A percentile compares a stretch with the other conserved stretches of the same genome.
Conservation (phyloP, 2,797 vertebrate species). For the Bradypodion ventrale region DNA sequence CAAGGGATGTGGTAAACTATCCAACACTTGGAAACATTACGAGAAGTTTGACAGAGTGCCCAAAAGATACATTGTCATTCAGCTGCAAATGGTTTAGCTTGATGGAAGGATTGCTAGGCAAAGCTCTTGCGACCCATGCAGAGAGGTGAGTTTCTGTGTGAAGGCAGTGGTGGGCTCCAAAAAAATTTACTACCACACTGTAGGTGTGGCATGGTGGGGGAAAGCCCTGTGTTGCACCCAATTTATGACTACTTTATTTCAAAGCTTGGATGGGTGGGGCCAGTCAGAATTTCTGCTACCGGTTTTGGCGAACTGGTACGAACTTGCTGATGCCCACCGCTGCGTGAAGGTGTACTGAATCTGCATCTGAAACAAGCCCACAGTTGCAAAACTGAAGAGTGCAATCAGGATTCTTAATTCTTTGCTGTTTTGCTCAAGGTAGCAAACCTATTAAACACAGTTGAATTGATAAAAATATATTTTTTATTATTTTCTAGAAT, state of each 20-base stretch:
- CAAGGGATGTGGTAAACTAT: slow-evolving; percentile 33
- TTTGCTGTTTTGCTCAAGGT: not conserved
- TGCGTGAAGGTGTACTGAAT: not conserved
- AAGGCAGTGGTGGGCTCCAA: no score
- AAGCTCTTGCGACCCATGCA: not conserved
- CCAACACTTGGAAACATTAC: slow-evolving; percentile 30
- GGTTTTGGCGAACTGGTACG: no score
- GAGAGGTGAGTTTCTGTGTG: slow-evolving; percentile 13
- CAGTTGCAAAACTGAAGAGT: not conserved
- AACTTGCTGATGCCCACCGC: no score
- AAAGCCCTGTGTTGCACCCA: no score
- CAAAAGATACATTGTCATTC: slow-evolving; percentile 27
- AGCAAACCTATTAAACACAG: not conserved
- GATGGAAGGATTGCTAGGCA: not conserved
- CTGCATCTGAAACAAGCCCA: not conserved
- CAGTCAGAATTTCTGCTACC: no score
- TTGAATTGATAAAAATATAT: slow-evolving; percentile 84
- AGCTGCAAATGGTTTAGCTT: slow-evolving; percentile 25
- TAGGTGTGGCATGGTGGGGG: no score
- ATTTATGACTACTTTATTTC: no score
- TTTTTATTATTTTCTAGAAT: slow-evolving; percentile 86
- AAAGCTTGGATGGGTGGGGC: no score
- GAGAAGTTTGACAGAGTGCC: slow-evolving; percentile 11
- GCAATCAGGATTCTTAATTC: not conserved
- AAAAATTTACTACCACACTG: no score